Base-by-base conservation (phyloP, 2,113 vertebrate genomes). In the Rhinichthys klamathensis region DNA sequence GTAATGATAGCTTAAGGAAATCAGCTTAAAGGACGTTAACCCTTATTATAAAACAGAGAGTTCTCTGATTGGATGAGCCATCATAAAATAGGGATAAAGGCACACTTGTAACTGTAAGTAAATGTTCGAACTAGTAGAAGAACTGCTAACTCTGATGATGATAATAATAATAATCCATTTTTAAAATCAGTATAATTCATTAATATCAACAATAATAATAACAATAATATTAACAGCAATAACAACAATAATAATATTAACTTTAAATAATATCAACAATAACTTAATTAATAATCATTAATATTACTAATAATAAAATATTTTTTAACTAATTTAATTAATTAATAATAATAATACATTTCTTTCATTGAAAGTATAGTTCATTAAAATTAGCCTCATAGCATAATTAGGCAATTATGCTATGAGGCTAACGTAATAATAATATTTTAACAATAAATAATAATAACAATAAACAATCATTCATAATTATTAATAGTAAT, bases 1-100 rank as follows among this genome's bases (percentile, higher is more conserved):
- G 35, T 63, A 85, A 87, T 21, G 32, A 56, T 41, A 81, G 54
- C 49, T 61, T 80, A 63, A 77, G 56, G 58, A 82, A 85, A 72
- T 74, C 41, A 23, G 69, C 73, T 23, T 76, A 61, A 54, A 80
- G 49, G 4, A 41, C 11, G 35, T 86, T 80, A 49, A 88, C 65
- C 32, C 75, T 69, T 83, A 21, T 72, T 25, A 58, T n/a, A 13
- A 56, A 79, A 30, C 30, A 58, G 30, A 75, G 11, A 41, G 30
- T 56, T 41, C 56, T 86, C 63, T 61, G 69, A 72, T 72, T 72
- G 35, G 69, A 72, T 72, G 35, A 72, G 21, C 21, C 67, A 23
- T 23, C 67, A 70, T 70, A 1, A 41, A 70, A 32, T 21, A 35
- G 2, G 12, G 25, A 2, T 21, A 13, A 46, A 67, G n/a, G 41